phyloP scores from a whole-genome alignment of 2,113 vertebrate species.

The Dicrurus megarhynchus region DNA sequence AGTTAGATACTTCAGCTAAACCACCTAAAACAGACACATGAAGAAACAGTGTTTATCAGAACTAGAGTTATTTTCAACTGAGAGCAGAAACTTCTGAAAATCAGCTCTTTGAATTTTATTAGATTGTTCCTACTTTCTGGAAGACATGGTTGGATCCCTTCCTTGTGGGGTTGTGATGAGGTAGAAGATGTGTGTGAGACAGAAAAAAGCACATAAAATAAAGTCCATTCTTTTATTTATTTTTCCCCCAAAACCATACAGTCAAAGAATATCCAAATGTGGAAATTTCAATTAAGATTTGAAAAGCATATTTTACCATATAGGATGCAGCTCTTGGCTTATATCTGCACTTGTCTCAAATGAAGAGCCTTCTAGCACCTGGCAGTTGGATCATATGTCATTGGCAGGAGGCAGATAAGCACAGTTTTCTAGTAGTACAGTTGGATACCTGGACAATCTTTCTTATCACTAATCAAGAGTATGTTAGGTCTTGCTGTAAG shows the following conservation, averaged over 20 bases:
- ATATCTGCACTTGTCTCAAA: not conserved
- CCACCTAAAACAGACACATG: not conserved
- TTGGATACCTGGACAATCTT: not conserved
- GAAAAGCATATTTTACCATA: not conserved
- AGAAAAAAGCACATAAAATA: not conserved
- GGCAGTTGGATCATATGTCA: not conserved
- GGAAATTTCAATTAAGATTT: not conserved
- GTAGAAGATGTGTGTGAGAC: not conserved
- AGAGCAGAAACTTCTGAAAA: not conserved
- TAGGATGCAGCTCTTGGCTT: not conserved
- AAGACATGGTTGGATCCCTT: not conserved
- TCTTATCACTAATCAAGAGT: not conserved
- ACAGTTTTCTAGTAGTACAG: not conserved
- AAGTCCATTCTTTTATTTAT: not conserved
- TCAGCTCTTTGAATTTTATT: not conserved
- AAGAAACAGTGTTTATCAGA: not conserved
- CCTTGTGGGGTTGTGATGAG: not conserved
- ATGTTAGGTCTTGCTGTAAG: not conserved
- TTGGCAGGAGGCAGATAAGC: not conserved
- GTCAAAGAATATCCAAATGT: not conserved
- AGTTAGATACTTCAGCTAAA: not conserved
- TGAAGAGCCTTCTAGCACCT: not conserved
- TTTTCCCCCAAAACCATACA: not conserved
- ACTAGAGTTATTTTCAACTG: not conserved
- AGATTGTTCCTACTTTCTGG: not conserved